These are phyloP conservation scores for Chaetops frenatus DNA, from an alignment of 2,113 vertebrate species.

Conservation along the genomic window DNA sequence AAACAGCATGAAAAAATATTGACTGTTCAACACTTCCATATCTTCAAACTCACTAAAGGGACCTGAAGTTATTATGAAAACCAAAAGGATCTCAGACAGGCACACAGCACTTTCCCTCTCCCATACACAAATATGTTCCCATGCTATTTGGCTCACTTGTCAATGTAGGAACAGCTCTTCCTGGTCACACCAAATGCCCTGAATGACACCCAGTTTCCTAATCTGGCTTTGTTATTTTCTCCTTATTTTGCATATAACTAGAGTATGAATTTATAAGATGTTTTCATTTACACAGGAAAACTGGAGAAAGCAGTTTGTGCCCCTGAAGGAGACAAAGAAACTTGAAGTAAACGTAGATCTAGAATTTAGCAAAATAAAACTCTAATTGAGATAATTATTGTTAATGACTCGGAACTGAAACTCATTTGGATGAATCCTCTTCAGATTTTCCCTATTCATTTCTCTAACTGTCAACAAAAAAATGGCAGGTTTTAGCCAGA, in stretches of 20 bases:
- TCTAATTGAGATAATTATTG: background rate
- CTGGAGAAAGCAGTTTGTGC: background rate
- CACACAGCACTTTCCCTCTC: background rate
- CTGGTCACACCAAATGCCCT: background rate
- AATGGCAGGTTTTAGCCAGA: background rate
- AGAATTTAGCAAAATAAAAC: background rate
- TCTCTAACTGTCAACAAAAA: background rate
- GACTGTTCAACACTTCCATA: background rate
- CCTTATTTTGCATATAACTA: background rate
- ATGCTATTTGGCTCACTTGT: background rate
- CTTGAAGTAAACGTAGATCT: background rate
- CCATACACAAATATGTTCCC: rapidly evolving
- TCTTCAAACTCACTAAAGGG: background rate
- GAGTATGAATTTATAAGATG: background rate
- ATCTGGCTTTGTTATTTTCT: background rate
- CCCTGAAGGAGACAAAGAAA: background rate
- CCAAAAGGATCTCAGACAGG: background rate
- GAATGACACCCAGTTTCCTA: background rate
- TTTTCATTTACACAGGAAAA: background rate
- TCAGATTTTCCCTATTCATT: background rate
- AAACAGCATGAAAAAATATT: background rate
- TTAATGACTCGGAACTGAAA: background rate
- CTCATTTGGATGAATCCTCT: background rate
- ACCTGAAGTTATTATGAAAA: background rate
- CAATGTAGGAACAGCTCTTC: background rate